A percentile compares a stretch with the other conserved stretches of the same genome.
These are phyloP conservation scores for Heterochromis multidens DNA, from an alignment of 2,113 vertebrate genomes.

Conservation along the genomic window DNA sequence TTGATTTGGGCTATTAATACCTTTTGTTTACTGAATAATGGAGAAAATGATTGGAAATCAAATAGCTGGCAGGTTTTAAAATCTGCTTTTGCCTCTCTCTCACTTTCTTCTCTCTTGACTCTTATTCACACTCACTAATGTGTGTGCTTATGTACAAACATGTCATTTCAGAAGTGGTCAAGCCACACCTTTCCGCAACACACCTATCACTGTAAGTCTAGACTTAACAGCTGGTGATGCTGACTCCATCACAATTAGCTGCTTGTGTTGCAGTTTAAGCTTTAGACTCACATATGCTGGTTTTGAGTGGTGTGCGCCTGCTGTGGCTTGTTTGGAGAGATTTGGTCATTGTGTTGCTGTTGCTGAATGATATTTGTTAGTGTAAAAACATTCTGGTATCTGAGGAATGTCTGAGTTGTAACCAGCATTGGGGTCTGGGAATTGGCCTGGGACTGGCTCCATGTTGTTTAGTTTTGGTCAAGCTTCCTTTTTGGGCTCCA, in stretches of 20 bases:
- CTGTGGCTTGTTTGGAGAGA: neutral
- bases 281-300: neutral
- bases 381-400: constrained; percentile 2
- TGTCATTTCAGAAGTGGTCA: neutral
- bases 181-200: neutral
- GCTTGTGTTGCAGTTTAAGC: neutral
- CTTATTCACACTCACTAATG: neutral
- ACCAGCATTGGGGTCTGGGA: neutral
- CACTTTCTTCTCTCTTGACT: neutral
- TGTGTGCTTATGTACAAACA: neutral
- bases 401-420: constrained; percentile 9
- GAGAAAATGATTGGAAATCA: neutral
- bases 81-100: neutral
- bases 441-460: constrained; percentile 3
- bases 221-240: neutral
- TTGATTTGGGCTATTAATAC: neutral
- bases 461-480: neutral
- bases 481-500: constrained; percentile 13
- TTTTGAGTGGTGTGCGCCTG: neutral
- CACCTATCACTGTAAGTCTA: neutral
- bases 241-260: neutral
- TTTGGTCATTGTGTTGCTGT: neutral
- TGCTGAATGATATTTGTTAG: neutral
- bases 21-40: neutral
- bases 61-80: neutral